Percentiles rank a stretch among this genome's conserved stretches.
Evolutionary conservation across 1,140 invertebrate species (phyloP).

Genomic region (Neodiprion virginianus): DNA sequence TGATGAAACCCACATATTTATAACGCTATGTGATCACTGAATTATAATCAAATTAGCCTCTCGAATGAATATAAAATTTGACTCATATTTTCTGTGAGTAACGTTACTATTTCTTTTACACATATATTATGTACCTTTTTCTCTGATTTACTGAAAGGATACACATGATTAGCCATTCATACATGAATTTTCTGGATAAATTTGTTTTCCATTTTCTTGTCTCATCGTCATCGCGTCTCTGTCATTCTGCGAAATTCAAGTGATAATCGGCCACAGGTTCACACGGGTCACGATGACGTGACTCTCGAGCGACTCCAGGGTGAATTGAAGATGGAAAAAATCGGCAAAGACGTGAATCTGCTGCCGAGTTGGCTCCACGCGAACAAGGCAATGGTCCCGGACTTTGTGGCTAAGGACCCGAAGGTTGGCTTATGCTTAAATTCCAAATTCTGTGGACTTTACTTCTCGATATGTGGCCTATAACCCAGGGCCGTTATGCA

Average conservation of each 20-base stretch:
- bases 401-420: conserved; percentile 86
- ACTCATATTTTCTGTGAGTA: no score
- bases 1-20: no score
- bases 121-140: no score
- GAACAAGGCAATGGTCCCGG: conserved; percentile 84
- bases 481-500: no score
- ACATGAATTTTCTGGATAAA: not conserved
- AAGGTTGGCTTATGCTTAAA: conserved; percentile 58
- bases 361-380: conserved; percentile 84
- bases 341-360: conserved; percentile 74
- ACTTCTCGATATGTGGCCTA: not conserved
- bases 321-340: conserved; percentile 82
- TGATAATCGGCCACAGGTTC: conserved; percentile 59
- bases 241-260: not conserved
- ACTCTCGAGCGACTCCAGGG: conserved; percentile 80
- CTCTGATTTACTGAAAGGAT: no score
- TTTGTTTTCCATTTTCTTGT: not conserved
- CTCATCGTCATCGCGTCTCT: not conserved
- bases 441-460: not conserved
- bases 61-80: no score
- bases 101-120: no score
- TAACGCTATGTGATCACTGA: no score
- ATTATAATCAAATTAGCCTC: no score
- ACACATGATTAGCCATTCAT: no score
- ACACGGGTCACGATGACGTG: conserved; percentile 86